These are phyloP conservation scores for Apis florea DNA, from an alignment of 1,140 invertebrate genomes.

Conservation along the genomic window DNA sequence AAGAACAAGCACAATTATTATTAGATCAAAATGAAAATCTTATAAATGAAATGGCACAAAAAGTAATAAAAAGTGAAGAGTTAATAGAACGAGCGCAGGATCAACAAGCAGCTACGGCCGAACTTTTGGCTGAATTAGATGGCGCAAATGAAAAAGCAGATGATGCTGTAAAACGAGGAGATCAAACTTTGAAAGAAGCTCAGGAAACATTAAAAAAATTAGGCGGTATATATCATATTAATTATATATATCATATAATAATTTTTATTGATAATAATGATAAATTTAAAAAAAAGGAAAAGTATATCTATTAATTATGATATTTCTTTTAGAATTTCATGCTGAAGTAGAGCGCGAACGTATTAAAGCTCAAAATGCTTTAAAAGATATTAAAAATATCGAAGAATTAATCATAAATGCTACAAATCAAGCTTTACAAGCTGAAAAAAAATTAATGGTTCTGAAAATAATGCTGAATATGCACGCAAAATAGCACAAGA, in stretches of 20 bases:
- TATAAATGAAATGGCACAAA: conserved; percentile 84
- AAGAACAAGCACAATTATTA: conserved; percentile 84
- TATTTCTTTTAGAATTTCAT: conserved; percentile 88
- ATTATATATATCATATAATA: neutral
- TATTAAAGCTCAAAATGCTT: conserved; percentile 84
- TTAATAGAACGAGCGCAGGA: conserved; percentile 80
- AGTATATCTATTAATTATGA: neutral
- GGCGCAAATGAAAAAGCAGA: conserved; percentile 87
- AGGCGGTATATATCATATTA: conserved; percentile 82
- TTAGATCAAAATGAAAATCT: conserved; percentile 82
- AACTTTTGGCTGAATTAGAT: conserved; percentile 86
- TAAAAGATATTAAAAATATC: conserved; percentile 83
- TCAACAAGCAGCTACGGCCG: conserved; percentile 84
- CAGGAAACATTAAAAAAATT: conserved; percentile 92
- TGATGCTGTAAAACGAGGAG: conserved; percentile 90
- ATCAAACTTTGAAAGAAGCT: conserved; percentile 92
- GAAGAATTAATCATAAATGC: conserved; percentile 81
- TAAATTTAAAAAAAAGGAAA: neutral
- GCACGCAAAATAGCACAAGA: conserved; percentile 88
- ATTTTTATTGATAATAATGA: neutral
- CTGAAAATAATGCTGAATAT: conserved; percentile 88
- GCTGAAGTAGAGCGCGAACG: conserved; percentile 91
- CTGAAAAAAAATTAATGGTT: conserved; percentile 87
- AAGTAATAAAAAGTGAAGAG: conserved; percentile 79
- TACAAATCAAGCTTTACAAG: conserved; percentile 83